These are phyloP conservation scores for Drosophila paramelanica DNA, from an alignment of 2,888 invertebrate genomes.

Conservation along the genomic window DNA sequence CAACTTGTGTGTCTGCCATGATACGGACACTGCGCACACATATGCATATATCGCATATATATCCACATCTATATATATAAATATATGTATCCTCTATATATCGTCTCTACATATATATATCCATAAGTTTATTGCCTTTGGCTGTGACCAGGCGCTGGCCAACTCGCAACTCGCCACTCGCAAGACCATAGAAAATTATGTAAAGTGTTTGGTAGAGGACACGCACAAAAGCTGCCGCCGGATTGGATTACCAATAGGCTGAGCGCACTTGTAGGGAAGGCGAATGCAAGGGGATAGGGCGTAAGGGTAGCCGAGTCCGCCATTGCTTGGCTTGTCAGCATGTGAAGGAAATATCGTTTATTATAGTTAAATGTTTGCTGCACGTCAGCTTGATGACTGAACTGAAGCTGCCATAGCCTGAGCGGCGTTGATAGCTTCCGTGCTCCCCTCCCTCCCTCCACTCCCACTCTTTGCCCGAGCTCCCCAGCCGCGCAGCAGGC, in stretches of 20 bases:
- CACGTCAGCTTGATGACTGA: conserved; percentile 60
- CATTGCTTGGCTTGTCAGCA: conserved; percentile 41
- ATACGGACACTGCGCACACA: neutral
- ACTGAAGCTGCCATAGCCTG: conserved; percentile 42
- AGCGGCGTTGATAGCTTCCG: conserved; percentile 58
- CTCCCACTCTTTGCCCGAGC: neutral
- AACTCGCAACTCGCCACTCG: conserved; percentile 3
- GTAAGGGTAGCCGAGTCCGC: neutral
- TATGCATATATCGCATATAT: neutral
- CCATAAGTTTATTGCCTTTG: conserved; percentile 39
- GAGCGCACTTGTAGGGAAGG: no score
- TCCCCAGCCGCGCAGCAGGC: neutral
- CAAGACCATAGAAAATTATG: conserved; percentile 48
- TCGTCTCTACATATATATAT: conserved; percentile 14
- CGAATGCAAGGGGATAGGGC: neutral
- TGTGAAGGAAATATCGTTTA: conserved; percentile 71
- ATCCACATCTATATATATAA: neutral
- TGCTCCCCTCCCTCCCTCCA: neutral
- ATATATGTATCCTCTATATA: neutral
- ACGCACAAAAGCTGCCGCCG: conserved; percentile 26
- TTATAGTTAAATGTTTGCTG: conserved; percentile 74
- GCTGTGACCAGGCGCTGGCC: conserved; percentile 32
- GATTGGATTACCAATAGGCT: conserved; percentile 24
- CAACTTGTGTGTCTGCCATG: conserved; percentile 7
- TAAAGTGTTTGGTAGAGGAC: conserved; percentile 38